Evolutionary conservation across 1,140 invertebrate genomes (phyloP).

Genomic region (Periplaneta americana): DNA sequence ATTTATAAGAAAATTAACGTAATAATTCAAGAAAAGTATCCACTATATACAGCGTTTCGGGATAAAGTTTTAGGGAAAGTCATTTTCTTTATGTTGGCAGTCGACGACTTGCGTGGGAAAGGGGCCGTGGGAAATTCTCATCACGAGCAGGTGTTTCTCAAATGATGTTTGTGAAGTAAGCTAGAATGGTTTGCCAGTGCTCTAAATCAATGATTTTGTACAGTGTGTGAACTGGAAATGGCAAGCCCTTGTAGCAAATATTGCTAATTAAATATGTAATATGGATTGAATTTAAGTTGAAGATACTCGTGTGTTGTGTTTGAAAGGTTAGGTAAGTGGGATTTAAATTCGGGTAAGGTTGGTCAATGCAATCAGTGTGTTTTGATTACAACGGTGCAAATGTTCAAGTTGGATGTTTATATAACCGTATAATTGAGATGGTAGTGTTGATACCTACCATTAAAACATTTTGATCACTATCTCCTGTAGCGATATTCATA

Average conservation of each 20-base stretch:
- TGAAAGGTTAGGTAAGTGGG: not conserved
- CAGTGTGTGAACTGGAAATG: slow-evolving; percentile 6
- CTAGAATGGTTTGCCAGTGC: slow-evolving; percentile 16
- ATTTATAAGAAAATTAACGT: not conserved
- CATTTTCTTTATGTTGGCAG: slow-evolving; percentile 13
- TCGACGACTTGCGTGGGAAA: slow-evolving; percentile 20
- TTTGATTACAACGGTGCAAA: not conserved
- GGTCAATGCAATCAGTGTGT: not conserved
- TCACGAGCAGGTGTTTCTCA: slow-evolving; percentile 19
- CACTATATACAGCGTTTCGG: not conserved
- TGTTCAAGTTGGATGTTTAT: not conserved
- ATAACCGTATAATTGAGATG: not conserved
- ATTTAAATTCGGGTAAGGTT: not conserved
- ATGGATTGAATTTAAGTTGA: not conserved
- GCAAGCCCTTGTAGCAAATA: not conserved
- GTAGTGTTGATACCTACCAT: not conserved
- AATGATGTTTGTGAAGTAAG: slow-evolving; percentile 23
- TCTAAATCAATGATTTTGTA: slow-evolving; percentile 21
- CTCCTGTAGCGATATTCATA: too few species aligned
- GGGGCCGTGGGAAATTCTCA: slow-evolving; percentile 22
- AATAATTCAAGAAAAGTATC: not conserved
- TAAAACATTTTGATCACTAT: too few species aligned
- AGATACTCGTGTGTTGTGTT: not conserved
- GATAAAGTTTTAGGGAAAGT: slow-evolving; percentile 9
- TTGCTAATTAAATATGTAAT: not conserved